Percentiles rank a stretch among this genome's conserved stretches.
These are phyloP conservation scores for Spisula solida DNA, from an alignment of 2,888 invertebrate species.

Conservation along the genomic window DNA sequence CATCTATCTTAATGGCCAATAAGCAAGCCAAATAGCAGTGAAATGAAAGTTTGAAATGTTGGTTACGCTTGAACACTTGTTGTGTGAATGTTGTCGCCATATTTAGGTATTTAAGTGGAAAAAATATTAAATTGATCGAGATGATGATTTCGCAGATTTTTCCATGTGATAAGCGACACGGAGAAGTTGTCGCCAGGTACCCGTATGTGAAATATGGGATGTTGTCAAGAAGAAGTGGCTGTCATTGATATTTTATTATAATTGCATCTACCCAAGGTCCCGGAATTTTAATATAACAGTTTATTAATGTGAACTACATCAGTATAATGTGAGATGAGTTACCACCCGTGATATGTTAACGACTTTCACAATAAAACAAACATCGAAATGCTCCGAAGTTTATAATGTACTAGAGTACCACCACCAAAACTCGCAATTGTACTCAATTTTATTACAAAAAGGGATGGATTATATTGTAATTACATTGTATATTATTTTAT, in stretches of 20 bases:
- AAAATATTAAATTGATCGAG: slow-evolving; percentile 17
- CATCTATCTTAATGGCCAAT: not conserved
- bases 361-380: not conserved
- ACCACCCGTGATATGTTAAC: not conserved
- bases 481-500: too few species aligned
- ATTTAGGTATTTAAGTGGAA: slow-evolving; percentile 17
- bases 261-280: not conserved
- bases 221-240: not conserved
- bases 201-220: slow-evolving; percentile 15
- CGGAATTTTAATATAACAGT: not conserved
- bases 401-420: too few species aligned
- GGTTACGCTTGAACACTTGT: not conserved
- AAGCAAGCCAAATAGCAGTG: not conserved
- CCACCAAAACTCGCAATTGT: too few species aligned
- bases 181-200: slow-evolving; percentile 10
- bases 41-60: not conserved
- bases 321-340: not conserved
- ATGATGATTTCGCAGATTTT: not conserved
- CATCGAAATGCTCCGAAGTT: too few species aligned
- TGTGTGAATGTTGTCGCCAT: not conserved
- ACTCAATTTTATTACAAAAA: too few species aligned
- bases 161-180: slow-evolving; percentile 3
- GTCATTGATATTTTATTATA: slow-evolving; percentile 1
- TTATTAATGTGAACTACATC: not conserved
- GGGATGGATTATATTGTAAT: too few species aligned